These are phyloP conservation scores for Pseudomyrmex flavicornis DNA, from an alignment of 1,140 invertebrate species.

Conservation along the genomic window DNA sequence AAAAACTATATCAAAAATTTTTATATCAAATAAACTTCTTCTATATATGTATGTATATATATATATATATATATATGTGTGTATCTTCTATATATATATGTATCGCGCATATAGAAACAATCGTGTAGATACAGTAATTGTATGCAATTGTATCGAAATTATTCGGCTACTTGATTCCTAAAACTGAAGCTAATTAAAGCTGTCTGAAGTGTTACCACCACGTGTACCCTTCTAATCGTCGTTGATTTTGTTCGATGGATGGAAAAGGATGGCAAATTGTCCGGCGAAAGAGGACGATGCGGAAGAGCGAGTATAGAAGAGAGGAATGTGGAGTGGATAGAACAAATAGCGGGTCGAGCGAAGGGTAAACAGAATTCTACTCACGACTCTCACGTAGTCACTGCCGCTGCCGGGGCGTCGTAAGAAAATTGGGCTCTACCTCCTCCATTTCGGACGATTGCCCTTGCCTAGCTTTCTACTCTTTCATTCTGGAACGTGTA, in stretches of 20 bases:
- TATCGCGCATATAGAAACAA: too few species aligned
- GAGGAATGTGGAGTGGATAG: constrained; percentile 60
- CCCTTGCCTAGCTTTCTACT: constrained; percentile 67
- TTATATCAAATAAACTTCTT: too few species aligned
- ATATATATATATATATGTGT: too few species aligned
- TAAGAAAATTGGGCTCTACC: constrained; percentile 80
- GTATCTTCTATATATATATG: too few species aligned
- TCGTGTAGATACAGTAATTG: not conserved
- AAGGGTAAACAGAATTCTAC: constrained; percentile 78
- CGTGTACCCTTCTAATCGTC: not conserved
- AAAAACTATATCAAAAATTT: too few species aligned
- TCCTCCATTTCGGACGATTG: constrained; percentile 68
- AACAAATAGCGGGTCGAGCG: constrained; percentile 65
- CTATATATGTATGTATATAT: too few species aligned
- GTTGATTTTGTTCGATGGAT: constrained; percentile 45
- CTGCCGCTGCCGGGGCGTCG: constrained; percentile 41
- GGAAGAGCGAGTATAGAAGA: constrained; percentile 44
- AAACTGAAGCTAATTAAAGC: constrained; percentile 39
- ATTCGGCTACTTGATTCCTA: constrained; percentile 36
- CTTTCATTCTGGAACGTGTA: constrained; percentile 51
- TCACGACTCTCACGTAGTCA: constrained; percentile 62
- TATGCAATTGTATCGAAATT: constrained; percentile 52
- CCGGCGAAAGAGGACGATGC: constrained; percentile 50
- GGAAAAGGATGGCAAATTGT: constrained; percentile 29
- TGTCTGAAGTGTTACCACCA: constrained; percentile 12